Conservation (phyloP, 2,113 vertebrate genomes). For the Andinoacara biseriatus region DNA sequence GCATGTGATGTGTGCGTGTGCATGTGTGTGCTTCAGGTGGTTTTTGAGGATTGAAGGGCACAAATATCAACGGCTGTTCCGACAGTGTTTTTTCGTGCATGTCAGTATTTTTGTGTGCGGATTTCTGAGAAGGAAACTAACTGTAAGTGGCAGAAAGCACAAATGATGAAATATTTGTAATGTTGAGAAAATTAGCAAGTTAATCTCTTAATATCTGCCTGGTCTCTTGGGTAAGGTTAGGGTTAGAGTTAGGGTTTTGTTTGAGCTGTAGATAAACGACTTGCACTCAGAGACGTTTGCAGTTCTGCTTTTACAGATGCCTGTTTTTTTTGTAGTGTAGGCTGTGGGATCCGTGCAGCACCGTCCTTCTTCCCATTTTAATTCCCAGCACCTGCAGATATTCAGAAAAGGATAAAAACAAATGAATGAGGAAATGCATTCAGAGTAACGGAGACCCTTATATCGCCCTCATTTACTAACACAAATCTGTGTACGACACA, state of each 20-base stretch:
- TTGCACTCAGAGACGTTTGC: no score
- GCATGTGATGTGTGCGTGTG: not conserved
- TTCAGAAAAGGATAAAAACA: not conserved
- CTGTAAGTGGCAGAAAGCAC: not conserved
- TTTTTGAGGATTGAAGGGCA: constrained; percentile 10
- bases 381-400: not conserved
- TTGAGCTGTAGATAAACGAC: not conserved
- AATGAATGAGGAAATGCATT: not conserved
- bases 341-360: not conserved
- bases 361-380: not conserved
- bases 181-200: not conserved
- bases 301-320: not conserved
- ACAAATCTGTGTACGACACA: not conserved
- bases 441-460: not conserved
- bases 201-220: not conserved
- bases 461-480: not conserved
- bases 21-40: not conserved
- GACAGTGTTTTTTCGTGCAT: not conserved
- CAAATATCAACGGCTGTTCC: constrained; percentile 33
- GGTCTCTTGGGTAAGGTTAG: not conserved
- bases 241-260: not conserved
- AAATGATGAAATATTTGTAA: not conserved
- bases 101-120: not conserved
- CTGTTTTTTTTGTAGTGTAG: not conserved
- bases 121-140: not conserved